A percentile compares a stretch with the other conserved stretches of the same genome.
Conservation (phyloP, 2,888 invertebrate genomes). For the Bimastos eiseni region DNA sequence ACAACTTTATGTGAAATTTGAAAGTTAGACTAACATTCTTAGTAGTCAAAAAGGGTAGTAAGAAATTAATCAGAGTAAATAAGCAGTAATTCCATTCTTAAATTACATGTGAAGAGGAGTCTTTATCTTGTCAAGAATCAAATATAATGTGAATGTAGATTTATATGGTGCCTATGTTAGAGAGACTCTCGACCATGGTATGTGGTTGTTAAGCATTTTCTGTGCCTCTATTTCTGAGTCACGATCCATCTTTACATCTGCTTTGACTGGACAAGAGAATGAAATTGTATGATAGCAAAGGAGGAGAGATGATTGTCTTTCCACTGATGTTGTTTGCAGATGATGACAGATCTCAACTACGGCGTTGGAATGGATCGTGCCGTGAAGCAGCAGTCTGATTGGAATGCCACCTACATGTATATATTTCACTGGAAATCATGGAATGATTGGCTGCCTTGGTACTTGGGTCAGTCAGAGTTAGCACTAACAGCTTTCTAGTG, state of each 20-base stretch:
- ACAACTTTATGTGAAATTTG: not conserved
- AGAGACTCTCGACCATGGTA: no score
- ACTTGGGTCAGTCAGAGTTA: constrained; percentile 58
- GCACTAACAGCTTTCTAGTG: not conserved
- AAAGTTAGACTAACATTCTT: not conserved
- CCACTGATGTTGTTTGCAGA: constrained; percentile 48
- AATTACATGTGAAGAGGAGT: not conserved
- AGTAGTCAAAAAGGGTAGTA: not conserved
- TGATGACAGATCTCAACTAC: constrained; percentile 60
- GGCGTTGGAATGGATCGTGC: constrained; percentile 58
- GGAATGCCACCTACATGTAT: constrained; percentile 53
- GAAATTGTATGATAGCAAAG: not conserved
- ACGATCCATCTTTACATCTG: not conserved
- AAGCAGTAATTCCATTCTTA: not conserved
- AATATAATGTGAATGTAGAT: not conserved
- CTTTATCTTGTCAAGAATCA: not conserved
- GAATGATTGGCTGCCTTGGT: constrained; percentile 56
- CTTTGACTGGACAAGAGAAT: not conserved
- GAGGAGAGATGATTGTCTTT: constrained; percentile 1
- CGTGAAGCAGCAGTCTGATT: constrained; percentile 46
- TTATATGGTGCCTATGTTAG: no score
- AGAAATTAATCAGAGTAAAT: not conserved
- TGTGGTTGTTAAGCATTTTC: no score
- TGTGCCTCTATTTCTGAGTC: no score
- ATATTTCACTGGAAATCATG: constrained; percentile 60